Evolutionary conservation across 2,113 vertebrate species (phyloP).

Genomic region (Nycticryphes semicollaris): DNA sequence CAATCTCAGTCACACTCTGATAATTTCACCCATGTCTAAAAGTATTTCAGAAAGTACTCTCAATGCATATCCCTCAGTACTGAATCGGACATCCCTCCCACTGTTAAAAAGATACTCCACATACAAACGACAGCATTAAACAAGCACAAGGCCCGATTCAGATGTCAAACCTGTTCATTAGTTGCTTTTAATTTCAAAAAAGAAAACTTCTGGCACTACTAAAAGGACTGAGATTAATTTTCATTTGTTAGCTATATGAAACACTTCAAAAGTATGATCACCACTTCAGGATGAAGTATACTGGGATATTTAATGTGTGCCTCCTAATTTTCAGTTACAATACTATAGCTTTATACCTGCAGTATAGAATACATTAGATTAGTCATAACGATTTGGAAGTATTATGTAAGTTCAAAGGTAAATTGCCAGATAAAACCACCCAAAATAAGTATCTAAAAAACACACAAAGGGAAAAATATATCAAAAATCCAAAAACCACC

Average conservation of each 20-base stretch:
- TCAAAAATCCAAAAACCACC: background rate
- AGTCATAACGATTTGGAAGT: background rate
- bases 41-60: background rate
- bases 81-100: background rate
- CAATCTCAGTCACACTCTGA: background rate
- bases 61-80: background rate
- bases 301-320: fast-evolving
- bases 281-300: background rate
- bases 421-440: background rate
- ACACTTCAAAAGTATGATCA: background rate
- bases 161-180: background rate
- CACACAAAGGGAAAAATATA: too few species aligned
- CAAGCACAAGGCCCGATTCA: background rate
- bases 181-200: background rate
- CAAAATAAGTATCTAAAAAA: too few species aligned
- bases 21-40: background rate
- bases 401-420: background rate
- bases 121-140: fast-evolving
- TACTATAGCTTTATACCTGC: background rate
- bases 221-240: background rate
- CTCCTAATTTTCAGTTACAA: background rate
- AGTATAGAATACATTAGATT: background rate
- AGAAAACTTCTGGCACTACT: background rate
- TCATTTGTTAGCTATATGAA: background rate
- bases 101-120: background rate